Conservation (phyloP, 2,797 vertebrate genomes). For the Myotis findleyi region DNA sequence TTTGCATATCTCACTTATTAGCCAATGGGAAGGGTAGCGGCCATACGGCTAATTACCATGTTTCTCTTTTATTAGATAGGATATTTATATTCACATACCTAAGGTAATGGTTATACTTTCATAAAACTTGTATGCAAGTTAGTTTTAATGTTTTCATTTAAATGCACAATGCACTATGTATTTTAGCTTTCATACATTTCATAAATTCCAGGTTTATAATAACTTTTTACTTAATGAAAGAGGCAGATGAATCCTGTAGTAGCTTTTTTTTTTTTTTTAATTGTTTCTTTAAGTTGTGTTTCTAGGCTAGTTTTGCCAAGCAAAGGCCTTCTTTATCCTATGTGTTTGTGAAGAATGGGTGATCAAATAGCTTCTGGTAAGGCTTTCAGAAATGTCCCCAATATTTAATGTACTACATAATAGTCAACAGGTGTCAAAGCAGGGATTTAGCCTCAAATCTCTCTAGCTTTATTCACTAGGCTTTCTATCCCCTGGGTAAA, state of each 20-base stretch:
- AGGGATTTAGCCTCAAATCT: not conserved
- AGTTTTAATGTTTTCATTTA: constrained; percentile 52
- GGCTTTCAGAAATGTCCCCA: constrained; percentile 78
- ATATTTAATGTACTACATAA: constrained; percentile 41
- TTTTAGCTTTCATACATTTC: not conserved
- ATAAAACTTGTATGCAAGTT: constrained; percentile 19
- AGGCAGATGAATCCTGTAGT: constrained; percentile 62
- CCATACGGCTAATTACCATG: no score
- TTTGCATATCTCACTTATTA: no score
- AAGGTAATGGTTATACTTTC: constrained; percentile 11
- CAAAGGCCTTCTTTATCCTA: constrained; percentile 68
- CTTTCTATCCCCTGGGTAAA: not conserved
- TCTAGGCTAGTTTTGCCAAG: constrained; percentile 79
- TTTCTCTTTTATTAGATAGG: no score
- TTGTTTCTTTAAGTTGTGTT: constrained; percentile 79
- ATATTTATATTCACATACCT: not conserved
- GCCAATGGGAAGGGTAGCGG: no score
- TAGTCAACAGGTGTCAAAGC: constrained; percentile 44
- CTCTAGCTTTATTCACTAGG: not conserved
- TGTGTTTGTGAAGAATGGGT: constrained; percentile 80
- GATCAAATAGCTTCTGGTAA: constrained; percentile 71
- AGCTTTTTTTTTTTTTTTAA: constrained; percentile 27
- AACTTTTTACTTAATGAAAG: constrained; percentile 74
- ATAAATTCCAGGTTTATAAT: constrained; percentile 71
- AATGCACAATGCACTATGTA: not conserved